These are phyloP conservation scores for Tiphia femorata DNA, from an alignment of 2,888 invertebrate genomes.

Conservation along the genomic window DNA sequence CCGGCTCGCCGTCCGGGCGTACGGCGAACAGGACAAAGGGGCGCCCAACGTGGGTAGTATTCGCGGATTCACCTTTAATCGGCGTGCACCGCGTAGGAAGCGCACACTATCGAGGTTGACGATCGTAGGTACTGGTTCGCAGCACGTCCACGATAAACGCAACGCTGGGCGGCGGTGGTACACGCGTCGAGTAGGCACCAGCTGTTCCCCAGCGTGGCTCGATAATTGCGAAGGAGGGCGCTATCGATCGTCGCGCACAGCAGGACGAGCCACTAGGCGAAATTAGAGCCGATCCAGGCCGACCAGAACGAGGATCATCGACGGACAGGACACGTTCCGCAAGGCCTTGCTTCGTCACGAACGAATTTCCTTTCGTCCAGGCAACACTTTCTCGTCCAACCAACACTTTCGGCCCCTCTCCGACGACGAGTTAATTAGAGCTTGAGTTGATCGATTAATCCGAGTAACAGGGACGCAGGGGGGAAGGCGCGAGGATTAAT, in stretches of 20 bases:
- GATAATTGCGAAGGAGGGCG: slow-evolving; percentile 11
- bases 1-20: no score
- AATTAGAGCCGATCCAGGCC: not conserved
- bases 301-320: not conserved
- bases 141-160: no score
- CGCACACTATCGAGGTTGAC: not conserved
- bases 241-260: slow-evolving; percentile 8
- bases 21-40: no score
- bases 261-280: slow-evolving; percentile 1
- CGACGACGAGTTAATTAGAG: slow-evolving; percentile 36
- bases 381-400: no score
- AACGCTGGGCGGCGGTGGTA: not conserved
- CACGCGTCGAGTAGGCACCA: not conserved
- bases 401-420: no score
- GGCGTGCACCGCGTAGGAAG: not conserved
- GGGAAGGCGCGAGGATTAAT: slow-evolving; percentile 35
- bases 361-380: no score
- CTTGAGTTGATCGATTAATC: slow-evolving; percentile 44
- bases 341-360: no score
- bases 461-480: no score
- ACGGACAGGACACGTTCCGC: no score
- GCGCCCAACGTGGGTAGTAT: no score
- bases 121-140: not conserved
- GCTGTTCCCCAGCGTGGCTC: slow-evolving; percentile 6
- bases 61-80: not conserved